Percentiles rank a stretch among this genome's conserved stretches.
These are phyloP conservation scores for Staurois parvus DNA, from an alignment of 2,797 vertebrate genomes.

Conservation along the genomic window DNA sequence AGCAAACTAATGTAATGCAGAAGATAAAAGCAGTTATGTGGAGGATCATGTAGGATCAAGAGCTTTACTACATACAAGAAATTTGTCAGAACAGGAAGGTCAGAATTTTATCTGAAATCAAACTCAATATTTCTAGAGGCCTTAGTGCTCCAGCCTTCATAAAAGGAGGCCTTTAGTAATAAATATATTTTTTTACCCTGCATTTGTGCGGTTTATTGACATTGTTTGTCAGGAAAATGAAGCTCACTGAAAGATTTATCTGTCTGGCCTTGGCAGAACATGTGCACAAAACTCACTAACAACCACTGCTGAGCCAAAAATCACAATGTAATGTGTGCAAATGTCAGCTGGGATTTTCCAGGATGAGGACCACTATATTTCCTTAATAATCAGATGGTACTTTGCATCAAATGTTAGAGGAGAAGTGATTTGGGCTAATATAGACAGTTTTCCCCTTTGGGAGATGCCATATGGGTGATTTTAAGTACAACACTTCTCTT, in stretches of 20 bases:
- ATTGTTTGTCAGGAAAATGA: slow-evolving; percentile 32
- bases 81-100: not conserved
- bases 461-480: not conserved
- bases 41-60: slow-evolving; percentile 8
- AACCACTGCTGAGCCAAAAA: slow-evolving; percentile 24
- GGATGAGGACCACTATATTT: slow-evolving; percentile 20
- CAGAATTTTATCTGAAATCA: slow-evolving; percentile 20
- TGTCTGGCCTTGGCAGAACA: slow-evolving; percentile 11
- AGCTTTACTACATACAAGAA: not conserved
- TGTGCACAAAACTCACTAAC: slow-evolving; percentile 10
- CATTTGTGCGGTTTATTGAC: slow-evolving; percentile 32
- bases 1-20: not conserved
- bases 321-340: slow-evolving; percentile 12
- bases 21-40: not conserved
- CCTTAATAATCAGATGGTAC: slow-evolving; percentile 13
- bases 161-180: slow-evolving; percentile 3
- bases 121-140: slow-evolving; percentile 1
- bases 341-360: slow-evolving; percentile 36
- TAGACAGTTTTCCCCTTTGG: not conserved
- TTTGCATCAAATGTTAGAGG: not conserved
- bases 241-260: slow-evolving; percentile 38
- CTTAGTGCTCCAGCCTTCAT: no score
- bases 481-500: not conserved
- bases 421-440: not conserved
- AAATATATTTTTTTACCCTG: not conserved